These are phyloP conservation scores for Epinephelus coioides DNA, from an alignment of 2,797 vertebrate genomes.

Conservation along the genomic window DNA sequence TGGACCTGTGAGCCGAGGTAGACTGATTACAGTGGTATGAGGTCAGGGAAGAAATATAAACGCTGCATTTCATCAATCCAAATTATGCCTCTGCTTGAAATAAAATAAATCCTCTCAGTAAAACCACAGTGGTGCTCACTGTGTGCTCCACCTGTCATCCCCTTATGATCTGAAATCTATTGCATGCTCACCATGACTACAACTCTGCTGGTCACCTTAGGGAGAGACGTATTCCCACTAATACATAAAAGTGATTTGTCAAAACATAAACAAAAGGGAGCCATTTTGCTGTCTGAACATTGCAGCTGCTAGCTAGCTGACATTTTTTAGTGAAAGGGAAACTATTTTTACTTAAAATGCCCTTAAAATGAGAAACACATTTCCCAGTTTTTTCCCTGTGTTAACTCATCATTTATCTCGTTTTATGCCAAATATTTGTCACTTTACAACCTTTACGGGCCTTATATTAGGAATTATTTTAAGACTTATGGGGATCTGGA, in stretches of 20 bases:
- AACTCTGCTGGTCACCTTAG: not conserved
- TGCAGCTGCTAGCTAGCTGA: not conserved
- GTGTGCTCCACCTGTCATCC: constrained; percentile 32
- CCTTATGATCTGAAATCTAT: constrained; percentile 41
- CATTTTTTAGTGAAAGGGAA: not conserved
- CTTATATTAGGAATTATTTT: no score
- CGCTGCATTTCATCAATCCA: constrained; percentile 17
- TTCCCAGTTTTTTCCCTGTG: no score
- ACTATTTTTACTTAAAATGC: not conserved
- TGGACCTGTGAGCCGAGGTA: constrained; percentile 39
- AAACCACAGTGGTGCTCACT: constrained; percentile 19
- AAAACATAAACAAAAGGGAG: not conserved
- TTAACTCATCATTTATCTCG: no score
- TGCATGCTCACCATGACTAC: not conserved
- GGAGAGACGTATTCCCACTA: not conserved
- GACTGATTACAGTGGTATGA: constrained; percentile 55
- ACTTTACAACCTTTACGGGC: no score
- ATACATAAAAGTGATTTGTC: not conserved
- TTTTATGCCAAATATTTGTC: no score
- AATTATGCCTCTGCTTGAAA: constrained; percentile 32
- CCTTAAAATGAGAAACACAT: no score
- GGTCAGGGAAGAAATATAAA: constrained; percentile 33
- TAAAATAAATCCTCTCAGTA: constrained; percentile 35
- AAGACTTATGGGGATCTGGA: no score
- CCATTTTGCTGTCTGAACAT: not conserved